Evolutionary conservation across 2,888 invertebrate genomes (phyloP).

Genomic region (Rhodophaea formosa): DNA sequence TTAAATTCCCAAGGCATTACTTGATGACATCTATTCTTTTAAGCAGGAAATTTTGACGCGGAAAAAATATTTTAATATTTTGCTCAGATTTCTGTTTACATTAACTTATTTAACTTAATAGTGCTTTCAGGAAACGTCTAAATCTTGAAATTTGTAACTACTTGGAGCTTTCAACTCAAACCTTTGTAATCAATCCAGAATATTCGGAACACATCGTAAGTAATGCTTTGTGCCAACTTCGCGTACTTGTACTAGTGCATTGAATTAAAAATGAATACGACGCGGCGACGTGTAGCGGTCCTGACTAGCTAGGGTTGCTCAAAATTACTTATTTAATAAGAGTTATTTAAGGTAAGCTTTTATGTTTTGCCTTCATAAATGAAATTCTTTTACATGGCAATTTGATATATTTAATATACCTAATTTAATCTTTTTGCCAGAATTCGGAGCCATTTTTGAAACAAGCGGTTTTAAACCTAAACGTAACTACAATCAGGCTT

Average conservation of each 20-base stretch:
- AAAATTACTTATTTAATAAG: not conserved
- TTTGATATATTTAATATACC: too few relatives aligned
- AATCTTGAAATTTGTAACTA: not conserved
- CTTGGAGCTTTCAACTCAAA: not conserved
- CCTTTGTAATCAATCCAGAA: constrained; percentile 31
- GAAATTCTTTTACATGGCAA: too few relatives aligned
- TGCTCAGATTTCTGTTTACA: not conserved
- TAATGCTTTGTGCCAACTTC: constrained; percentile 51
- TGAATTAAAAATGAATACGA: constrained; percentile 64
- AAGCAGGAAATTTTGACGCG: not conserved
- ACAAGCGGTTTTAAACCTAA: too few relatives aligned
- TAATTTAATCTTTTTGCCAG: too few relatives aligned
- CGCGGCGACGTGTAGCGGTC: constrained; percentile 27
- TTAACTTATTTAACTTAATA: not conserved
- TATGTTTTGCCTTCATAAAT: too few relatives aligned
- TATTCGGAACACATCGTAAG: constrained; percentile 53
- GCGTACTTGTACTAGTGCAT: constrained; percentile 58
- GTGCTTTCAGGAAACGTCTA: not conserved
- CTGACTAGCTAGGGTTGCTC: constrained; percentile 1
- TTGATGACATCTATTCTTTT: constrained; percentile 27
- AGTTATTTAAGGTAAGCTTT: too few relatives aligned
- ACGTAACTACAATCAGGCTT: too few relatives aligned
- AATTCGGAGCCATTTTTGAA: too few relatives aligned
- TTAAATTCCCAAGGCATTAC: constrained; percentile 36
- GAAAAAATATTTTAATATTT: constrained; percentile 3